Evolutionary conservation across 35 echinoderm and acorn worm species (phyloP), one percentile per base, ranked within the genome.

Genomic region (Ophioderma brevispina): DNA sequence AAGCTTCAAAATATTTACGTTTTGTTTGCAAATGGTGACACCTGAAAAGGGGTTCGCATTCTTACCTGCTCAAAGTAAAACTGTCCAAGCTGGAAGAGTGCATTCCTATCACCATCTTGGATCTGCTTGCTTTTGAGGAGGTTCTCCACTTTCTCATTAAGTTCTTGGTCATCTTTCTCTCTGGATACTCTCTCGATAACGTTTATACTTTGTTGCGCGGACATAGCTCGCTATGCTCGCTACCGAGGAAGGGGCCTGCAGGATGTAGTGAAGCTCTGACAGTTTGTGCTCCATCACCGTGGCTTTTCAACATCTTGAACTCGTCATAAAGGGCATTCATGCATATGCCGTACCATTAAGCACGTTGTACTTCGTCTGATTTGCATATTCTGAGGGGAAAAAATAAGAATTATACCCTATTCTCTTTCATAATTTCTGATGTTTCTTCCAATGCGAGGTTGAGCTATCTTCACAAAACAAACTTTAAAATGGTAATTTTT

Each of bases 21-120:
- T n/a, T n/a, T n/a, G n/a, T n/a, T n/a, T n/a, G n/a, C n/a, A n/a
- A 31, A 78, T 10, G 30, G 76, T 78, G 34, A 35, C 76, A 78
- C 34, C 76, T 28, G n/a, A 13, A 78, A 8, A 78, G 10, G 6
- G 76, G 76, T 28, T 28, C 8, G 36, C 38, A 80, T 3, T 38
- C 76, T 76, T 76, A 98, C 96, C 90, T 94, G 87, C 64, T 98
- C 96, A 92, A 94, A 98, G 40, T 94, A 98, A 76, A 98, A 98
- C 40, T 98, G 96, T 52, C 82, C 96, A 52, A 98, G 90, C 78
- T 98, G 96, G 70, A 98, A 98, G 23, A 88, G 86, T 36, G 96
- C 96, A 70, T 82, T 87, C 75, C 64, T 85, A 33, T 98, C 92
- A 8, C 90, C 96, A 35, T 89, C 86, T 38, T 98, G 88, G 34